Conservation (phyloP, 2,797 vertebrate species). For the Craterocephalus amniculus region DNA sequence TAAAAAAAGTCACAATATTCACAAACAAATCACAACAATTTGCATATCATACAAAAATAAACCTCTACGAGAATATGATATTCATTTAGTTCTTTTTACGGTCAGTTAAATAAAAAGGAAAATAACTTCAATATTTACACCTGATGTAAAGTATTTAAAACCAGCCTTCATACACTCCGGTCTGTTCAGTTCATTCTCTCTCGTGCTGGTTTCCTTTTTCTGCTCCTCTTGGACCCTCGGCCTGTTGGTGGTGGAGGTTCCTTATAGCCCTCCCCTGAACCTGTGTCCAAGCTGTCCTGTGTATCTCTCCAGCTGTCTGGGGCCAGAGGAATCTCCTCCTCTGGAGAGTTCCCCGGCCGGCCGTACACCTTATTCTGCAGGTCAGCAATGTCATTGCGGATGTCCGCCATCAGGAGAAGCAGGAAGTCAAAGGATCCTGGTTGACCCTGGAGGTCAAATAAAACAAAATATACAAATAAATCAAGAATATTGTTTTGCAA, state of each 20-base stretch:
- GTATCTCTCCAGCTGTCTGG: constrained; percentile 87
- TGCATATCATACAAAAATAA: constrained; percentile 84
- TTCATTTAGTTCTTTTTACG: constrained; percentile 66
- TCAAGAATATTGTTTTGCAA: background rate
- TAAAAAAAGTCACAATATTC: constrained; percentile 41
- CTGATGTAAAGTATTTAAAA: constrained; percentile 21
- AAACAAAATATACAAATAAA: background rate
- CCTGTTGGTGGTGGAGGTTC: constrained; percentile 59
- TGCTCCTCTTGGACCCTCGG: constrained; percentile 78
- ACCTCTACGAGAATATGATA: constrained; percentile 76
- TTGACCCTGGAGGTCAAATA: constrained; percentile 84
- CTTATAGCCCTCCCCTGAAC: constrained; percentile 91
- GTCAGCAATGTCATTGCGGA: constrained; percentile 93
- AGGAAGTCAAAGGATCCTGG: constrained; percentile 98
- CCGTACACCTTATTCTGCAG: constrained; percentile 92
- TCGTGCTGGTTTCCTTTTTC: constrained; percentile 79
- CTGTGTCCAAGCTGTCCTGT: constrained; percentile 86
- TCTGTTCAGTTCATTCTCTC: constrained; percentile 73
- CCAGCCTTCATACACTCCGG: constrained; percentile 59
- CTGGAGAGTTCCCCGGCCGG: constrained; percentile 80
- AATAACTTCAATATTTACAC: constrained; percentile 71
- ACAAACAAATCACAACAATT: constrained; percentile 59
- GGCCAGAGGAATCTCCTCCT: constrained; percentile 86
- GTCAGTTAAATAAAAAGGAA: constrained; percentile 76
- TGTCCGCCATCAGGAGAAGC: constrained; percentile 95